Base-by-base conservation (phyloP, 2,113 vertebrate species). In the Catharus bicknelli region DNA sequence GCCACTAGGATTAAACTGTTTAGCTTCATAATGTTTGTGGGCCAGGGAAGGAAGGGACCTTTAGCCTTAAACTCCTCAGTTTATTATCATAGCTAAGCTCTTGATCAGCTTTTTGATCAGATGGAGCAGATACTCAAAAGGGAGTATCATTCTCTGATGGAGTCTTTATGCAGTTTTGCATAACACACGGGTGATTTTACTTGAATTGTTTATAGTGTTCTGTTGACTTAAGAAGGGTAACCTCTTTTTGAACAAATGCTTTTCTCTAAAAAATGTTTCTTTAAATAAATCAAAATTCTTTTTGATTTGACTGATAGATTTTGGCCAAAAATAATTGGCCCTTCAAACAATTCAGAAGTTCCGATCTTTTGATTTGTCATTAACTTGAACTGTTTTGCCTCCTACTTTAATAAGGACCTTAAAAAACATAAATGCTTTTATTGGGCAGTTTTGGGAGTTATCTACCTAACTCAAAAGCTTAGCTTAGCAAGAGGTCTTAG, bases 351-450 rank as follows among this genome's bases (percentile, higher is more conserved):
- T 86, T 85, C 89, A 90, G 13, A 90, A 78, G 32, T 72, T 83
- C 58, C 63, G 72, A 57, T 73, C 12, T 85, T 95, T 95, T 91
- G 34, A 75, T 89, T 84, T 87, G 40, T 64, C 25, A 69, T 94
- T 92, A 53, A 84, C 18, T 79, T 72, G 30, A 91, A 68, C 22
- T 69, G 15, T 7, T 82, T 73, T 90, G 20, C 55, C 58, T 89
- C n/a, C 55, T 77, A 38, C 18, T 66, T 83, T 88, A 54, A n/a
- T 58, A 48, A 66, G 25, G 55, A 54, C 32, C 83, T 69, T 18
- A 11, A 5, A 54, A 74, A 80, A 54, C 25, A 66, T 34, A 81
- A 83, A 59, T n/a, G 18, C 18, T 59, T 92, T 78, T 78, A 70
- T 30, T 90, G 48, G 25, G 48, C 17, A 84, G 3, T 63, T 86